Evolutionary conservation across 2,888 invertebrate species (phyloP).

Genomic region (Lamellibrachia satsuma): DNA sequence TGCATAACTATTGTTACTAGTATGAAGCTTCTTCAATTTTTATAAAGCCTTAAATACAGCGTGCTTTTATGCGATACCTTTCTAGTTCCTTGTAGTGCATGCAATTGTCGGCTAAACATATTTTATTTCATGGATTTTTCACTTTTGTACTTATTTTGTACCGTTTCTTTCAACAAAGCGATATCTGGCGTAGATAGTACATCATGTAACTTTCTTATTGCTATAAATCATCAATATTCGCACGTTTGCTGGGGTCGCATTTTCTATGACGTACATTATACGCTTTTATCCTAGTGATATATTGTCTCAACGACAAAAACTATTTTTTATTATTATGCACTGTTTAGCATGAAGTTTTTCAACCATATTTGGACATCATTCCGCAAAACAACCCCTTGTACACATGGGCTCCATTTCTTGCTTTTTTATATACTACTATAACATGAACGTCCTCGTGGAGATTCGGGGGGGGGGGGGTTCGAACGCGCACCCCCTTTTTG

Average conservation of each 20-base stretch:
- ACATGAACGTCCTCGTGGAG: too few relatives aligned
- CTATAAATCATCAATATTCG: too few relatives aligned
- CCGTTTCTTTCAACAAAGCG: neutral
- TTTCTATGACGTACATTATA: too few relatives aligned
- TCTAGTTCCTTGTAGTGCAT: neutral
- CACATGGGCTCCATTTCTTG: neutral
- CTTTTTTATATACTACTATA: neutral
- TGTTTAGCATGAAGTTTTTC: too few relatives aligned
- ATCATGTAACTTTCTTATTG: too few relatives aligned
- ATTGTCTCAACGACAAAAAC: too few relatives aligned
- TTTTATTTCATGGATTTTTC: neutral
- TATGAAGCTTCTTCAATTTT: constrained; percentile 10
- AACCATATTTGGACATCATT: too few relatives aligned
- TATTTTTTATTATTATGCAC: too few relatives aligned
- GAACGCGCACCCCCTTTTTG: too few relatives aligned
- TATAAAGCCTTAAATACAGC: neutral
- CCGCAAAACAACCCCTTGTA: neutral
- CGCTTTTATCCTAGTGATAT: too few relatives aligned
- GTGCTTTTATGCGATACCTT: neutral
- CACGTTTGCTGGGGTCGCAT: too few relatives aligned
- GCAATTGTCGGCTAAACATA: neutral
- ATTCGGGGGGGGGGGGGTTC: too few relatives aligned
- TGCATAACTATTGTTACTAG: neutral
- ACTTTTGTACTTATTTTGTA: neutral
- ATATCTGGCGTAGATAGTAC: neutral